phyloP scores from a whole-genome alignment of 2,888 invertebrate genomes.

The Drymonia ruficornis region DNA sequence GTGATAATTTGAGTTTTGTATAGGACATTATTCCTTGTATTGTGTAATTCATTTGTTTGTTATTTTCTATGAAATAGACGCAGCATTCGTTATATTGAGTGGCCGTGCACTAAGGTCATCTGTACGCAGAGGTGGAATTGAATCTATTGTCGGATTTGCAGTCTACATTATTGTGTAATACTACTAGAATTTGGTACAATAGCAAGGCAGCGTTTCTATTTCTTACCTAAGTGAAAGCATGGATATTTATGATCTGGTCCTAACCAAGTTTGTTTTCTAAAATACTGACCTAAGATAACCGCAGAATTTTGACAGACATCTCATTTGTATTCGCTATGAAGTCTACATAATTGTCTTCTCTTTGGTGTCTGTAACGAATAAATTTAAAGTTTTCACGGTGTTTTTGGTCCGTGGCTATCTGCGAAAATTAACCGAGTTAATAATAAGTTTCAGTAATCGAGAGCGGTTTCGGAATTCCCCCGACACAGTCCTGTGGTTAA shows the following conservation, averaged over 20 bases:
- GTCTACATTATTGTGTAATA: too few relatives aligned
- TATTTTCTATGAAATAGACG: slow-evolving; percentile 21
- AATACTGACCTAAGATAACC: not conserved
- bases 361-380: not conserved
- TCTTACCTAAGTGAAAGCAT: too few relatives aligned
- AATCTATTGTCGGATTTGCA: too few relatives aligned
- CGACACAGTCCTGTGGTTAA: slow-evolving; percentile 18
- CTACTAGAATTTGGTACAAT: too few relatives aligned
- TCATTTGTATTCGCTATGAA: not conserved
- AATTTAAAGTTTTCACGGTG: not conserved
- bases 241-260: too few relatives aligned
- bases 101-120: not conserved
- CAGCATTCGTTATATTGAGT: slow-evolving; percentile 19
- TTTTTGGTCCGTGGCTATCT: slow-evolving; percentile 8
- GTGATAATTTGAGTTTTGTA: slow-evolving; percentile 36
- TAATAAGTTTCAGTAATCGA: slow-evolving; percentile 21
- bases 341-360: not conserved
- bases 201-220: too few relatives aligned
- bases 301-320: not conserved
- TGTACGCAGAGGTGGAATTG: too few relatives aligned
- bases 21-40: slow-evolving; percentile 34
- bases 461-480: slow-evolving; percentile 26
- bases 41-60: slow-evolving; percentile 19
- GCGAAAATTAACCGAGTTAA: slow-evolving; percentile 17
- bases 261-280: not conserved